phyloP scores from a whole-genome alignment of 2,888 invertebrate genomes.

The Hofmannophila pseudospretella region DNA sequence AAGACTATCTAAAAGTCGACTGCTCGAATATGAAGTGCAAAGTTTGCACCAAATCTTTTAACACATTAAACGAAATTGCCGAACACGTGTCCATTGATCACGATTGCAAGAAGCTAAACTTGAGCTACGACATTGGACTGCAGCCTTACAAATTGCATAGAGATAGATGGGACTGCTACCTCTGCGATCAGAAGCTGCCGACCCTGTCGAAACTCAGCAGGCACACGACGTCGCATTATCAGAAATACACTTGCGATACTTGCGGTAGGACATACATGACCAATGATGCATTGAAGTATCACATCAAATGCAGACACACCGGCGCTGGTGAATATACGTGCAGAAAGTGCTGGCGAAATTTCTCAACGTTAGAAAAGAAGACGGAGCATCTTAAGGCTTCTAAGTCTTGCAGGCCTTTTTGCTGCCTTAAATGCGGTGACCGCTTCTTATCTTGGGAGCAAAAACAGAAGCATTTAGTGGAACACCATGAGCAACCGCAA shows the following conservation, averaged over 20 bases:
- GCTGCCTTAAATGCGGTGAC: conserved; percentile 50
- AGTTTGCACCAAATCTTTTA: conserved; percentile 36
- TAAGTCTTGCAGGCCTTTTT: conserved; percentile 48
- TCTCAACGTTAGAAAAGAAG: conserved; percentile 39
- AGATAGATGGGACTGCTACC: conserved; percentile 46
- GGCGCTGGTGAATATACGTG: conserved; percentile 36
- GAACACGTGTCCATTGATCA: conserved; percentile 45
- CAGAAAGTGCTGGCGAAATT: conserved; percentile 56
- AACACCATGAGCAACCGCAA: conserved; percentile 37
- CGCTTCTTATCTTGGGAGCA: conserved; percentile 57
- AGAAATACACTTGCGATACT: conserved; percentile 53
- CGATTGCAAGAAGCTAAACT: conserved; percentile 31
- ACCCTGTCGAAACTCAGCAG: conserved; percentile 47
- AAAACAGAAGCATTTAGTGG: conserved; percentile 48
- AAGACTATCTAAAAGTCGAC: conserved; percentile 59
- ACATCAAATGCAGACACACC: conserved; percentile 47
- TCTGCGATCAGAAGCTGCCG: conserved; percentile 48
- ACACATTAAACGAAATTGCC: conserved; percentile 38
- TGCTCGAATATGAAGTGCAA: conserved; percentile 49
- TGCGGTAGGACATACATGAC: conserved; percentile 56
- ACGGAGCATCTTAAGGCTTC: conserved; percentile 42
- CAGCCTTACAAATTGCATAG: conserved; percentile 52
- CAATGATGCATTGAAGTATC: conserved; percentile 52
- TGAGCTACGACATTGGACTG: conserved; percentile 44
- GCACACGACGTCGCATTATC: conserved; percentile 57